Evolutionary conservation across 2,797 vertebrate species (phyloP), one percentile per base, ranked within the genome.

Genomic region (Varecia variegata): DNA sequence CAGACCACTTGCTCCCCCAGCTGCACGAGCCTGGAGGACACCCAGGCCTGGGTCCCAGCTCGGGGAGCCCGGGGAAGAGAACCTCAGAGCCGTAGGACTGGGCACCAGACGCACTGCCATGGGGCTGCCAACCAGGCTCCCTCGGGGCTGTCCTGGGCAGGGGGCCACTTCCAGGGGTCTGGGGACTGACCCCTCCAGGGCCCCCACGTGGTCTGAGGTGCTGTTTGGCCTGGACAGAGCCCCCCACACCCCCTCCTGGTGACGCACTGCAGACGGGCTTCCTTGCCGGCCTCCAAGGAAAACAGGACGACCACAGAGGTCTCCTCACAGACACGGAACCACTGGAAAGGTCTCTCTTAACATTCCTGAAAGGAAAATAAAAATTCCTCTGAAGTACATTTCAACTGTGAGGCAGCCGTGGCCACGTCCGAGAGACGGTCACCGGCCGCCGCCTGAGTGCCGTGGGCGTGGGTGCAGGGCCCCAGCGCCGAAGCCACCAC

Each of bases 261-360:
- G 98, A 98, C 92, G 97, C 88, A 96, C 97, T 98, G 90, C 98
- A 98, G 97, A 98, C 98, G 98, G 96, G 96, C 96, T 93, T 98
- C 95, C 84, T 95, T 70, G 20, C 94, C 18, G 40, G 97, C 90
- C 98, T 98, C 98, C 98, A 98, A 98, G 97, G 98, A 97, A 98
- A 98, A 98, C 96, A 98, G 80, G 77, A 90, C n/a, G 25, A 95
- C 98, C 0, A 0, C 97, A 96, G 96, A 97, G 95, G 95, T 97
- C 94, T 93, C 71, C 88, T 96, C 90, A 67, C 87, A 95, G 95
- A 90, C 58, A 94, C 7, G 0, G 90, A 93, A 86, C 87, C 7
- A 0, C 71, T 80, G 96, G 91, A 93, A 92, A 79, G 56, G 60
- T 91, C 82, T 96, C 95, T 71, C 10, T 0, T 21, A 11, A 79